Conservation (phyloP, 2,113 vertebrate genomes). For the Craseonycteris thonglongyai region DNA sequence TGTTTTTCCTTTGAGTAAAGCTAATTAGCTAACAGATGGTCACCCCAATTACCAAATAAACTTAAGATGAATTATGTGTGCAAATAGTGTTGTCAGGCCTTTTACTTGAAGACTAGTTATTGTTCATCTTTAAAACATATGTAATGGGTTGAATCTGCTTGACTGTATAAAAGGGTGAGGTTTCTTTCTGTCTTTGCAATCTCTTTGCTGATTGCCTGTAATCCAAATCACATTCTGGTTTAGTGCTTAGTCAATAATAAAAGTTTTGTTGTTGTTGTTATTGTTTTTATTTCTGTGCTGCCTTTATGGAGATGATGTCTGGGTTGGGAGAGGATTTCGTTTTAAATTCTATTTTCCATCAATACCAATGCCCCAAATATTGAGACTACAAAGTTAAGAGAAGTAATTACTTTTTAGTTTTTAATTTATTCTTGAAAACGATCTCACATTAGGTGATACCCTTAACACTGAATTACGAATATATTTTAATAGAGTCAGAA, state of each 20-base stretch:
- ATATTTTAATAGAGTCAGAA: slow-evolving; percentile 10
- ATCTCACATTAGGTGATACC: neutral
- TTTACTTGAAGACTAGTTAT: neutral
- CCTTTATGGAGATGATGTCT: neutral
- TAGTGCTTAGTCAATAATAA: neutral
- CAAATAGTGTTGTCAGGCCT: neutral
- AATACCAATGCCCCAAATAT: neutral
- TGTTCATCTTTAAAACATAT: neutral
- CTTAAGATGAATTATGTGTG: neutral
- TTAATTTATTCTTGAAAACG: slow-evolving; percentile 15
- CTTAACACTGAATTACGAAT: neutral
- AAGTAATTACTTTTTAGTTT: neutral
- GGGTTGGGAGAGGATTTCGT: neutral
- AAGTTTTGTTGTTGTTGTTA: neutral
- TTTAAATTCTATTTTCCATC: slow-evolving; percentile 2
- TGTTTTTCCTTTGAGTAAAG: neutral
- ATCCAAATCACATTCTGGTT: neutral
- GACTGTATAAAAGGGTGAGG: neutral
- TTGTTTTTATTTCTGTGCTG: neutral
- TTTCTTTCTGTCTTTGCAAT: neutral
- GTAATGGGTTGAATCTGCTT: neutral
- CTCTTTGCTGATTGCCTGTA: neutral
- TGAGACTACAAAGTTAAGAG: neutral
- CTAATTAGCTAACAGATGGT: neutral
- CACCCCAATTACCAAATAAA: neutral